Evolutionary conservation across 2,888 invertebrate genomes (phyloP).

Genomic region (Alsophila aescularia): DNA sequence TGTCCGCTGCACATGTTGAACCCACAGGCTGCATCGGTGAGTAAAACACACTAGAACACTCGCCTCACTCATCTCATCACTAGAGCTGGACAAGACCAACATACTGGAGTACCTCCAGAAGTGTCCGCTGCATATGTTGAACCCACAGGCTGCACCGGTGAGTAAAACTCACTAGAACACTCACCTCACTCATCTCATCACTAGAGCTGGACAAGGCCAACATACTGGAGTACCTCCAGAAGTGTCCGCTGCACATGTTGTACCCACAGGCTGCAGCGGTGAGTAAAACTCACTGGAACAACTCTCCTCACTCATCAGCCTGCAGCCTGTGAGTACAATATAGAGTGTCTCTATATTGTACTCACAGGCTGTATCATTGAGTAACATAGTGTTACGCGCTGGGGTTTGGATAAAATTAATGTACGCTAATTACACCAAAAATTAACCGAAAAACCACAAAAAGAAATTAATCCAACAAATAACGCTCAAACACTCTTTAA

Average conservation of each 20-base stretch:
- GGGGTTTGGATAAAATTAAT: too few species aligned
- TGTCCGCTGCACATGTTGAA: too few species aligned
- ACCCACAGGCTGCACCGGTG: conserved; percentile 54
- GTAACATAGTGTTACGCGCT: too few species aligned
- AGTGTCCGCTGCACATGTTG: conserved; percentile 73
- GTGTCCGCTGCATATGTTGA: conserved; percentile 73
- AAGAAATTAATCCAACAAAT: too few species aligned
- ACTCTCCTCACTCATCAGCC: conserved; percentile 86
- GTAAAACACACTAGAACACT: too few species aligned
- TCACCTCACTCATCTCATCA: conserved; percentile 87
- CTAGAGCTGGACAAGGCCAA: conserved; percentile 86
- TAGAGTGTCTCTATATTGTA: too few species aligned
- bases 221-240: conserved; percentile 72
- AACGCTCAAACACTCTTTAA: too few species aligned
- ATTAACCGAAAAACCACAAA: too few species aligned
- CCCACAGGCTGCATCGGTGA: too few species aligned
- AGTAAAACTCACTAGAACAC: conserved; percentile 34
- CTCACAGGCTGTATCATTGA: conserved; percentile 52
- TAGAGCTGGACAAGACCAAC: conserved; percentile 83
- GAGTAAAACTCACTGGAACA: conserved; percentile 34
- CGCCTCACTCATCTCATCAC: too few species aligned
- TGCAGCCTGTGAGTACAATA: conserved; percentile 56
- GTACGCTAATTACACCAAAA: too few species aligned
- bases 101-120: conserved; percentile 74
- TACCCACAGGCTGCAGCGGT: conserved; percentile 57